A percentile compares a stretch with the other conserved stretches of the same genome.
phyloP scores from a whole-genome alignment of 2,113 vertebrate genomes.

The Hippolais icterina region DNA sequence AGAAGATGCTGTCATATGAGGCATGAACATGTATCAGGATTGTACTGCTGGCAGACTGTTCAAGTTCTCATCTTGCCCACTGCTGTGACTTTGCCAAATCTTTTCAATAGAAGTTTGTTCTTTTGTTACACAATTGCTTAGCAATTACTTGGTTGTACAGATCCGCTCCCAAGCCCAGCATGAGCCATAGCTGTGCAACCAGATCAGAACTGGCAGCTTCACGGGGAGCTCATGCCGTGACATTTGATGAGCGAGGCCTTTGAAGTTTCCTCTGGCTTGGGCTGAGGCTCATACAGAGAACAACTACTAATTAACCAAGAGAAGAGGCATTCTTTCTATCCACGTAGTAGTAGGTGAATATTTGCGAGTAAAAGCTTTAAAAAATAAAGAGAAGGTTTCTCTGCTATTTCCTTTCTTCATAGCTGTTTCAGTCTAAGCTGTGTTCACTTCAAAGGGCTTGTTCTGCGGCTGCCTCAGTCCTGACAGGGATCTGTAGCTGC shows the following conservation, averaged over 20 bases:
- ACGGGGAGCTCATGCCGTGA: background rate
- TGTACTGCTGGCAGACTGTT: background rate
- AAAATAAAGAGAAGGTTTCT: background rate
- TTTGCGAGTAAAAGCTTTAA: background rate
- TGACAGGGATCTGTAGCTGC: background rate
- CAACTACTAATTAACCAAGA: slow-evolving; percentile 20
- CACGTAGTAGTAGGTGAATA: background rate
- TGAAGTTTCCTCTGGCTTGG: slow-evolving; percentile 22
- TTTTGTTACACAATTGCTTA: background rate
- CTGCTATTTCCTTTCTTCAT: background rate
- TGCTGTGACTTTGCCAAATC: slow-evolving; percentile 20
- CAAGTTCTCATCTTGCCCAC: background rate
- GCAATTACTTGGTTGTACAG: background rate
- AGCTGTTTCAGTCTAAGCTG: background rate
- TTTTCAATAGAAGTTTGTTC: background rate
- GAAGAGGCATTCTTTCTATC: background rate
- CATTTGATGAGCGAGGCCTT: background rate
- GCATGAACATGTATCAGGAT: background rate
- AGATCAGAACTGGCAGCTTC: background rate
- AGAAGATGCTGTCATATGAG: background rate
- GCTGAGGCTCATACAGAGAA: background rate
- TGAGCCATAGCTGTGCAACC: background rate
- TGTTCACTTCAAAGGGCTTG: slow-evolving; percentile 3
- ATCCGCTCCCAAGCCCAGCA: background rate
- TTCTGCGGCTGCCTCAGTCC: background rate